Percentiles rank a stretch among this genome's conserved stretches.
Conservation (phyloP, 2,888 invertebrate species). For the Amiota mariae region DNA sequence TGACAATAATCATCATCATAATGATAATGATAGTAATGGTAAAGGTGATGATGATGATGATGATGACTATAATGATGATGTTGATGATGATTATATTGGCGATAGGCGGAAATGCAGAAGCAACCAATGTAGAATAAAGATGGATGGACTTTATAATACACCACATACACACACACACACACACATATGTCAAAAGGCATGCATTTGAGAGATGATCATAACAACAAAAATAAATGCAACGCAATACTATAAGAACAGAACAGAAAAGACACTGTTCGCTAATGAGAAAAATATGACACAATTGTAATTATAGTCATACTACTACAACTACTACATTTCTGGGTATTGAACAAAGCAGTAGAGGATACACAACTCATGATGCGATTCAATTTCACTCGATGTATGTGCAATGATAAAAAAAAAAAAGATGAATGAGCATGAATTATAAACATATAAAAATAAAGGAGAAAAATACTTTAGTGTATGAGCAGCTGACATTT, state of each 20-base stretch:
- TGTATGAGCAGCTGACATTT: conserved; percentile 17
- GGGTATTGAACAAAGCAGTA: background rate
- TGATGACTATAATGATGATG: background rate
- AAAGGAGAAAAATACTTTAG: background rate
- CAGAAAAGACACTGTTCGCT: conserved; percentile 38
- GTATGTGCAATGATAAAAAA: background rate
- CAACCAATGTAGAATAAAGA: background rate
- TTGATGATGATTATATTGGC: background rate
- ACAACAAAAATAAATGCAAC: background rate
- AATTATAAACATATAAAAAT: conserved; percentile 24
- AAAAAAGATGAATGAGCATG: conserved; percentile 27
- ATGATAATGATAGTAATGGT: background rate
- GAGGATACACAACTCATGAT: background rate
- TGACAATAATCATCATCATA: background rate
- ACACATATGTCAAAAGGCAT: background rate
- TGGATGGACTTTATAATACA: background rate
- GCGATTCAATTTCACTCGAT: background rate
- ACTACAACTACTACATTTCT: background rate
- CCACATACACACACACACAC: too few relatives aligned
- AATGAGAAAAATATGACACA: conserved; percentile 68
- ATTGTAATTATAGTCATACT: conserved; percentile 57
- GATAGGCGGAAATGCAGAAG: background rate
- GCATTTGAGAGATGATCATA: background rate
- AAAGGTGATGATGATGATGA: background rate
- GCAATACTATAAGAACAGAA: background rate